Percentiles rank a stretch among this genome's conserved stretches.
phyloP scores from a whole-genome alignment of 2,888 invertebrate genomes.

The Leptopilina drosophilae region DNA sequence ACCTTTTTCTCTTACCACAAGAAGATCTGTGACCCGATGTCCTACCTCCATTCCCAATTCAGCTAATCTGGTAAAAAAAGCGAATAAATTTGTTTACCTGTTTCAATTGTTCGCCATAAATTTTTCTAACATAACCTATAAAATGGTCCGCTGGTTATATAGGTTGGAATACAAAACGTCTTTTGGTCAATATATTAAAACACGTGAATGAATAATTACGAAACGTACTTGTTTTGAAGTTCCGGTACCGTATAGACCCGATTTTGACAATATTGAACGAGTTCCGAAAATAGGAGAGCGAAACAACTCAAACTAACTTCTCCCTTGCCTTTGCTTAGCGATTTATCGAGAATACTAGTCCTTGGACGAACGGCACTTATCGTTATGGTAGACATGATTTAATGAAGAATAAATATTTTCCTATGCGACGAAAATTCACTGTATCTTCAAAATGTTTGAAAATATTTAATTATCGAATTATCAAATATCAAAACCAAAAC shows the following conservation, averaged over 20 bases:
- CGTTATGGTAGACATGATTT: slow-evolving; percentile 66
- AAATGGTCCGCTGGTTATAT: not conserved
- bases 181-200: too few species aligned
- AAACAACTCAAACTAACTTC: slow-evolving; percentile 95
- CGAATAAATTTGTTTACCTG: not conserved
- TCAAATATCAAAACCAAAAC: too few species aligned
- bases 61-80: slow-evolving; percentile 83
- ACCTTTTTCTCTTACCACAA: slow-evolving; percentile 95
- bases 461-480: too few species aligned
- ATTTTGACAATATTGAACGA: slow-evolving; percentile 98
- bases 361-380: slow-evolving; percentile 80
- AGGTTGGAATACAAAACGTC: too few species aligned
- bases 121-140: slow-evolving; percentile 9
- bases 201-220: not conserved
- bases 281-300: slow-evolving; percentile 97
- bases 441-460: too few species aligned
- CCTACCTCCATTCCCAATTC: slow-evolving; percentile 98
- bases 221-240: slow-evolving; percentile 91
- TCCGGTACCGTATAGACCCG: slow-evolving; percentile 96
- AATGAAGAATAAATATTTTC: not conserved
- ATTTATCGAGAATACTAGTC: slow-evolving; percentile 92
- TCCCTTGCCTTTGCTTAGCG: slow-evolving; percentile 93
- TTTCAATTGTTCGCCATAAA: not conserved
- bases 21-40: slow-evolving; percentile 92
- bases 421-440: too few species aligned